Evolutionary conservation across 1,140 invertebrate genomes (phyloP).

Genomic region (Phocides pigmalion): DNA sequence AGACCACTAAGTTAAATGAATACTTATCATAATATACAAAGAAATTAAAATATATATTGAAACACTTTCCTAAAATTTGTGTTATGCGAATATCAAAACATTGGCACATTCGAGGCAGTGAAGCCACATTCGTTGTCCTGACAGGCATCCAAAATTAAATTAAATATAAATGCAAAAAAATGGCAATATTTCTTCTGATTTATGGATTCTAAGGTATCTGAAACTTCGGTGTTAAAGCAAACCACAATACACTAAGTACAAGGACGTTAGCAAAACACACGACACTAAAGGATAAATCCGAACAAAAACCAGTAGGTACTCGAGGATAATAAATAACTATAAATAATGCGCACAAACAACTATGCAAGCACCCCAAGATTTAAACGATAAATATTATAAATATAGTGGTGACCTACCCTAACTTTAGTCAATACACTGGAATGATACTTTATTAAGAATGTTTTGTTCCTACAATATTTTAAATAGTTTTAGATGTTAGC

Average conservation of each 20-base stretch:
- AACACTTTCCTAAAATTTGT: slow-evolving; percentile 44
- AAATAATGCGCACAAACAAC: slow-evolving; percentile 63
- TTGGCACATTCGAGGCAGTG: slow-evolving; percentile 68
- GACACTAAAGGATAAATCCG: slow-evolving; percentile 51
- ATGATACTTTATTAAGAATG: slow-evolving; percentile 82
- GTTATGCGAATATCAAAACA: slow-evolving; percentile 42
- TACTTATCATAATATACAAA: slow-evolving; percentile 37
- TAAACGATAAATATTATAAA: slow-evolving; percentile 51
- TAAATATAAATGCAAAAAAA: slow-evolving; percentile 79
- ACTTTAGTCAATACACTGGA: slow-evolving; percentile 79
- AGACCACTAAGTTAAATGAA: slow-evolving; percentile 41
- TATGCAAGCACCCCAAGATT: slow-evolving; percentile 62
- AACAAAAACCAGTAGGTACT: slow-evolving; percentile 54
- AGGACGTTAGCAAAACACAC: slow-evolving; percentile 54
- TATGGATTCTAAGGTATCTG: slow-evolving; percentile 45
- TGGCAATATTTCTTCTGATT: slow-evolving; percentile 74
- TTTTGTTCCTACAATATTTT: slow-evolving; percentile 71
- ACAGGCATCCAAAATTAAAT: slow-evolving; percentile 65
- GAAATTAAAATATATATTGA: slow-evolving; percentile 48
- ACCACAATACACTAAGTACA: slow-evolving; percentile 43
- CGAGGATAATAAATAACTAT: slow-evolving; percentile 67
- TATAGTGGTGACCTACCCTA: slow-evolving; percentile 77
- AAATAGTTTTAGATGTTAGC: slow-evolving; percentile 53
- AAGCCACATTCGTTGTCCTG: slow-evolving; percentile 69
- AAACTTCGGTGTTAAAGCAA: slow-evolving; percentile 47